Percentiles rank a stretch among this genome's conserved stretches.
phyloP scores from a whole-genome alignment of 2,797 vertebrate species.

The Molossus alvarezi region DNA sequence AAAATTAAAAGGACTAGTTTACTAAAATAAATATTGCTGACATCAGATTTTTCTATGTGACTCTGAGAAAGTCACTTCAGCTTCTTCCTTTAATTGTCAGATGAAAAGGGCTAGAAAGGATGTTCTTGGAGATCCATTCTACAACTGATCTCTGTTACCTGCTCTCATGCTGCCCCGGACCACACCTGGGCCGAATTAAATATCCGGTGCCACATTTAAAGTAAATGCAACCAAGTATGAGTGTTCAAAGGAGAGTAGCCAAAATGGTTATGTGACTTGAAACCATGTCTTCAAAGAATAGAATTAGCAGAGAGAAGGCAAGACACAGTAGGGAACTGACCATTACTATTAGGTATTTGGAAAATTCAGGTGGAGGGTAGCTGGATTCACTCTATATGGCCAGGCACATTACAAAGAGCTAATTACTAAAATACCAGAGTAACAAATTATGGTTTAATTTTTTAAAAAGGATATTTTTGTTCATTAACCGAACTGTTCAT shows the following conservation, averaged over 20 bases:
- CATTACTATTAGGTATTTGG: neutral
- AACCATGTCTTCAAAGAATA: neutral
- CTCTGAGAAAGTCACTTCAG: neutral
- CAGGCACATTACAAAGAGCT: neutral
- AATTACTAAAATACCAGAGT: constrained; percentile 30
- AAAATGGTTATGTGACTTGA: neutral
- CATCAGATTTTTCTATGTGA: neutral
- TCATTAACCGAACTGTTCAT: neutral
- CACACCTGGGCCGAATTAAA: neutral
- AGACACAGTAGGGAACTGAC: neutral
- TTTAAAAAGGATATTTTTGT: neutral
- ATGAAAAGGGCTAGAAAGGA: neutral
- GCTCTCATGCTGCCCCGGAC: neutral
- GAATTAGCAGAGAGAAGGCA: neutral
- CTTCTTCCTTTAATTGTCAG: neutral
- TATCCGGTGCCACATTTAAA: neutral
- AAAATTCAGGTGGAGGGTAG: neutral
- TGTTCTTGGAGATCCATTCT: neutral
- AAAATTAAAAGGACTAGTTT: neutral
- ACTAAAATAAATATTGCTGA: neutral
- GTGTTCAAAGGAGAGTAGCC: neutral
- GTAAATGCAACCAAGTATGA: neutral
- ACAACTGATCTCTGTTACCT: neutral
- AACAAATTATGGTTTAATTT: neutral
- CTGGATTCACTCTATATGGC: neutral